Conservation (phyloP, 1,140 invertebrate genomes). For the Brachionus koreanus region DNA sequence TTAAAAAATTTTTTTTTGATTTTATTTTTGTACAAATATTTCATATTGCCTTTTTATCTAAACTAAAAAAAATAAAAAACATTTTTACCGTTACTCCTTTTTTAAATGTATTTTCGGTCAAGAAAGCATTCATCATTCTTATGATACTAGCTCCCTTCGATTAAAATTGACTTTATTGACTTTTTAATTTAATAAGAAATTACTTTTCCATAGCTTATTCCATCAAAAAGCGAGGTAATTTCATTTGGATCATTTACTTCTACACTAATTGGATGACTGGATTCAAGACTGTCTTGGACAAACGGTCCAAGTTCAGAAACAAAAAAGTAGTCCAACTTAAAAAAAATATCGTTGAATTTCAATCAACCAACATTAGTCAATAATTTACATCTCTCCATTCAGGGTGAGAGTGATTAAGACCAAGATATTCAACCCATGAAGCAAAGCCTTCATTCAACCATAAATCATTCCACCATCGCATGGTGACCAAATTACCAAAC, state of each 20-base stretch:
- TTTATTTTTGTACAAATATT: no score
- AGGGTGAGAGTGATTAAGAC: slow-evolving; percentile 55
- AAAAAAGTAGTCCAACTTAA: slow-evolving; percentile 58
- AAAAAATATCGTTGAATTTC: slow-evolving; percentile 55
- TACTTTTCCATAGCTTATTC: slow-evolving; percentile 60
- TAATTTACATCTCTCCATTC: slow-evolving; percentile 55
- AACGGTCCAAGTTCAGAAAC: background rate
- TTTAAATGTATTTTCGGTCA: slow-evolving; percentile 78
- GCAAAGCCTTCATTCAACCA: slow-evolving; percentile 62
- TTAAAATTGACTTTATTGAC: background rate
- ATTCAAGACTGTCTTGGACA: slow-evolving; percentile 47
- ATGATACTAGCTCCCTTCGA: slow-evolving; percentile 70
- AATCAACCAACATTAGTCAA: background rate
- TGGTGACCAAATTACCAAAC: slow-evolving; percentile 44
- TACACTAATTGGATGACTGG: slow-evolving; percentile 59
- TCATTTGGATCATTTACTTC: slow-evolving; percentile 56
- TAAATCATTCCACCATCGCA: slow-evolving; percentile 59
- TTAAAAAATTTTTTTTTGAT: no score
- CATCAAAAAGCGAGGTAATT: slow-evolving; percentile 60
- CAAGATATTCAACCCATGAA: slow-evolving; percentile 54
- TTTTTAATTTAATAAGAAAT: background rate
- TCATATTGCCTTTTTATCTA: no score
- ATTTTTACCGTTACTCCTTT: slow-evolving; percentile 67
- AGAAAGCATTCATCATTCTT: slow-evolving; percentile 87
- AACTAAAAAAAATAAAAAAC: slow-evolving; percentile 64